Base-by-base conservation (phyloP, 2,797 vertebrate species). In the Rhinatrema bivittatum region DNA sequence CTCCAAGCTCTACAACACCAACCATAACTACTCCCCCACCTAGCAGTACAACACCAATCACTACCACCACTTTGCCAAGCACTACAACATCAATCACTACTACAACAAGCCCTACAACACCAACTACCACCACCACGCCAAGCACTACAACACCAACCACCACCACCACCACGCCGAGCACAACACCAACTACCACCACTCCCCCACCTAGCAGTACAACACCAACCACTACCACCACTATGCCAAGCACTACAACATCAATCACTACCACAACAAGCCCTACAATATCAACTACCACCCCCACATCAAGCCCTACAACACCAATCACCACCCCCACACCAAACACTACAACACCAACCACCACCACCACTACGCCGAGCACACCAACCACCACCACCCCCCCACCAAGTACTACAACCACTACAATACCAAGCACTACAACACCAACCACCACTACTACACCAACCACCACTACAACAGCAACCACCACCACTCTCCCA, bases 211-310 rank as follows among this genome's bases (percentile, higher is more conserved):
- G 14, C 6, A 3, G 9, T 4, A 11, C 25, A 1, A 5, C 12
- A 20, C 9, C 12, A 29, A 5, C 18, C 17, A 2, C 9, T 17
- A 7, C 25, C 14, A 3, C 21, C 25, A n/a, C n/a, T n/a, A n/a
- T n/a, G n/a, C n/a, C n/a, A n/a, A n/a, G n/a, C n/a, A n/a, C 1
- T 21, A 3, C 7, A 5, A 13, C 7, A 1, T 2, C 15, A 12
- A 1, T n/a, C 22, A 17, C 17, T 24, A 4, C 13, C 13, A 20
- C 25, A 17, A 16, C 17, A 7, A 25, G 25, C 2, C 6, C 27
- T 6, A 19, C 5, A 10, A 29, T 38, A 2, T 12, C 39, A 3
- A 10, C 29, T 3, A 27, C 21, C 1, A 3, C 36, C 1, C 33
- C 26, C 9, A 2, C 20, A 37, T 9, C n/a, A 16, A 31, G 14